Conservation (phyloP, 2,797 vertebrate genomes). For the Molossus molossus region DNA sequence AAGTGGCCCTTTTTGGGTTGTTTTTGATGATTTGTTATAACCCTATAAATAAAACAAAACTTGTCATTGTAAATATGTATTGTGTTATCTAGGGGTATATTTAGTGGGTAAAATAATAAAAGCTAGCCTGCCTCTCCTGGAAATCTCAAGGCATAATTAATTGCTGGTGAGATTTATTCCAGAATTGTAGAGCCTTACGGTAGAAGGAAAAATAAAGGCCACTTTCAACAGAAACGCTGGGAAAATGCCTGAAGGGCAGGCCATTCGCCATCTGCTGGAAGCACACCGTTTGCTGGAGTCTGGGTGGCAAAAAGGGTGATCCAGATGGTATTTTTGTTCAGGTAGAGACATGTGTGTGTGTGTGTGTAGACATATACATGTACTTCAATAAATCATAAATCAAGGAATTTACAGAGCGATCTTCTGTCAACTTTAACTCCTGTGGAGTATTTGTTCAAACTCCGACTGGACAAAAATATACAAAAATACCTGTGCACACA, state of each 20-base stretch:
- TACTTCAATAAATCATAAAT: slow-evolving; percentile 84
- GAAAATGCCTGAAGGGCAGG: slow-evolving; percentile 82
- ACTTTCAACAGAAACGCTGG: slow-evolving; percentile 50
- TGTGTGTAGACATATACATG: slow-evolving; percentile 11
- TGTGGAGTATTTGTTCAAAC: neutral
- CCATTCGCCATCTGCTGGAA: slow-evolving; percentile 76
- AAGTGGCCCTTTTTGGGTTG: slow-evolving; percentile 81
- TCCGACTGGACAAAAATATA: neutral
- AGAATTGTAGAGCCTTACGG: slow-evolving; percentile 64
- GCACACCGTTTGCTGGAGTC: neutral
- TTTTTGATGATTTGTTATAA: slow-evolving; percentile 82
- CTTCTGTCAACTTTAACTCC: slow-evolving; percentile 82
- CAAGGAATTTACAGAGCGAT: slow-evolving; percentile 83
- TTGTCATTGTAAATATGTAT: slow-evolving; percentile 80
- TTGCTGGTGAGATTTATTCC: slow-evolving; percentile 62
- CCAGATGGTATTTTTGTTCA: slow-evolving; percentile 71
- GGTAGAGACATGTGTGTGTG: slow-evolving; percentile 72
- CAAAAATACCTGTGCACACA: neutral
- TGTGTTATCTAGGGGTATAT: slow-evolving; percentile 85
- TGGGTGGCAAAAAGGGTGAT: slow-evolving; percentile 40
- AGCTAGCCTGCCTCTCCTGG: slow-evolving; percentile 55
- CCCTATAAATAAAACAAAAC: slow-evolving; percentile 87
- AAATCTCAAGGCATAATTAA: slow-evolving; percentile 74
- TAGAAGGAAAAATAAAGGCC: slow-evolving; percentile 68
- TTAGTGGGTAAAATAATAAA: slow-evolving; percentile 85